Evolutionary conservation across 2,113 vertebrate genomes (phyloP).

Genomic region (Emydura subglobosa): DNA sequence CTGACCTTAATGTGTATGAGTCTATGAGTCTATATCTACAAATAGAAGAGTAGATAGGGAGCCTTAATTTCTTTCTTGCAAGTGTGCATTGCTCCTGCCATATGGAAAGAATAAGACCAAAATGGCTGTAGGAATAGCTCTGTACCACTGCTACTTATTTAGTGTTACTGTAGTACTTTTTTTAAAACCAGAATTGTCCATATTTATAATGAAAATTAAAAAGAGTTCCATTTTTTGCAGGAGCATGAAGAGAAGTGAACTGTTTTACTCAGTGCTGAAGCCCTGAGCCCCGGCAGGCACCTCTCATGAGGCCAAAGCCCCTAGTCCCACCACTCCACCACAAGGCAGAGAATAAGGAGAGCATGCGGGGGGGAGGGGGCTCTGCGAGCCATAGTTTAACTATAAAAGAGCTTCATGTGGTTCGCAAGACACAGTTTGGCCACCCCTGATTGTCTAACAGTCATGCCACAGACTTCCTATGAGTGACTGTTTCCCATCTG

Average conservation of each 20-base stretch:
- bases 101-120: neutral
- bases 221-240: accelerated
- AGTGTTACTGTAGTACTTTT: neutral
- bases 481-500: neutral
- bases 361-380: too few relatives aligned
- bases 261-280: neutral
- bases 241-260: neutral
- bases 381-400: too few relatives aligned
- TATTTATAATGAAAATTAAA: neutral
- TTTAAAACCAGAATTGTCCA: neutral
- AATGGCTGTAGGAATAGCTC: neutral
- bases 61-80: neutral
- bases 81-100: constrained; percentile 33
- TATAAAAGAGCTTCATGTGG: too few relatives aligned
- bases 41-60: neutral
- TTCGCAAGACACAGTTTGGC: too few relatives aligned
- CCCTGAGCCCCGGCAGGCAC: too few relatives aligned
- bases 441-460: neutral
- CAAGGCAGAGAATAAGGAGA: too few relatives aligned
- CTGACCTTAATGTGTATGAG: too few relatives aligned
- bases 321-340: too few relatives aligned
- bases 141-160: neutral
- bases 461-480: neutral
- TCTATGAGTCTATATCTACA: neutral
- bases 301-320: too few relatives aligned